Evolutionary conservation across 2,797 vertebrate species (phyloP), one percentile per base, ranked within the genome.

Genomic region (Megalops cyprinoides): DNA sequence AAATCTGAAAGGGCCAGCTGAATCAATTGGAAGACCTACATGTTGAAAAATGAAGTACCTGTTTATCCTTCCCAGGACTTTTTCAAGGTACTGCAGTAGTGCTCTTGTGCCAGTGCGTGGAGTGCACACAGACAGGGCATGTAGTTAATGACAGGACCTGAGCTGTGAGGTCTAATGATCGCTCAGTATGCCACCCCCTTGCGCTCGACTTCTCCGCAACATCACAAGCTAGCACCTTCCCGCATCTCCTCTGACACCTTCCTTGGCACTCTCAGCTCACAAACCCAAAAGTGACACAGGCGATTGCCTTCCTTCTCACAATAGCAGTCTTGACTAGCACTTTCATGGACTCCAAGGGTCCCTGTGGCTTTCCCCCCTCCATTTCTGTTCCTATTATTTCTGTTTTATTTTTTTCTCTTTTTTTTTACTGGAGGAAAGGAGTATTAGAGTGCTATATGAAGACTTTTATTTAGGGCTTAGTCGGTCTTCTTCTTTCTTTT

Each of bases 401-500:
- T 69, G 14, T 69, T n/a, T n/a, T n/a, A 15, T 42, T 69, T 0
- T 69, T 62, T 42, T 44, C 8, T 23, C 69, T 42, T 69, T 10
- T 67, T 67, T 69, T 71, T 42, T 71, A 71, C 37, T 42, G 67
- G 20, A 37, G 10, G 67, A 44, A n/a, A n/a, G 3, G 67, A 71
- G 37, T n/a, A 44, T 42, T n/a, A n/a, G 37, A 44, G n/a, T 69
- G 42, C 20, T 69, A 18, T 71, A 44, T n/a, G 39, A n/a, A 71
- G 8, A 71, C 23, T 18, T 44, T 69, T 2, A 79, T 71, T 79
- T 79, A 51, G 53, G 78, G 78, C 91, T 90, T 87, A 86, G 86
- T 88, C 89, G 90, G 88, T 86, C 89, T 88, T 90, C 85, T 83
- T 91, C 85, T 88, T 69, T 71, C 8, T 42, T 75, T 75, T 69